Percentiles rank a stretch among this genome's conserved stretches.
These are phyloP conservation scores for Volucella zonaria DNA, from an alignment of 2,888 invertebrate genomes.

Conservation along the genomic window DNA sequence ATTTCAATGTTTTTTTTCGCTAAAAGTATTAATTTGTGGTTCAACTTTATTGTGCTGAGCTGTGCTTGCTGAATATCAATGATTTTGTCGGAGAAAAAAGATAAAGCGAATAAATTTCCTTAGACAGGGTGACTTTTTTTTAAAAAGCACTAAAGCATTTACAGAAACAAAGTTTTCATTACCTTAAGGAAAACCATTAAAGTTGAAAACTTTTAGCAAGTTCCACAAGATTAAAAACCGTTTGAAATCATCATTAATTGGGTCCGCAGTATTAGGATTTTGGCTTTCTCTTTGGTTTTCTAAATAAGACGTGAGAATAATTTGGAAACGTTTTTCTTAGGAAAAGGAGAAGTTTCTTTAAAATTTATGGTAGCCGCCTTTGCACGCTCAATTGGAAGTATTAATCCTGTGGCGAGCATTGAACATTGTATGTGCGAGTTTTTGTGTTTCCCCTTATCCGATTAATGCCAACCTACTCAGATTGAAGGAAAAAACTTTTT, in stretches of 20 bases:
- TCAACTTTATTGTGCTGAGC: conserved; percentile 56
- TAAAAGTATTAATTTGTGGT: conserved; percentile 62
- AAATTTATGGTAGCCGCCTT: conserved; percentile 49
- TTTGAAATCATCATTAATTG: conserved; percentile 70
- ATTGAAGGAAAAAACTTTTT: conserved; percentile 23
- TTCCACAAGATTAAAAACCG: conserved; percentile 64
- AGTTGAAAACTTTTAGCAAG: conserved; percentile 71
- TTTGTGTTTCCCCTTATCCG: conserved; percentile 8
- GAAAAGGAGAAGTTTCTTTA: conserved; percentile 56
- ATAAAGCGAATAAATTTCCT: conserved; percentile 9
- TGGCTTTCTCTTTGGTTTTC: conserved; percentile 50
- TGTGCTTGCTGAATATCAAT: conserved; percentile 64
- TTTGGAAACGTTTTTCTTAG: conserved; percentile 41
- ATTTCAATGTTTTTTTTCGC: conserved; percentile 54
- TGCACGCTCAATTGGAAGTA: conserved; percentile 50
- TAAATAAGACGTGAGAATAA: conserved; percentile 58
- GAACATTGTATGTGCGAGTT: conserved; percentile 19
- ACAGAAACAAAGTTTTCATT: conserved; percentile 47
- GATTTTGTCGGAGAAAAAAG: conserved; percentile 40
- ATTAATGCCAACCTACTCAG: conserved; percentile 29
- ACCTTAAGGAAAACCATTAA: conserved; percentile 43
- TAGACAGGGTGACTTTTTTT: no score
- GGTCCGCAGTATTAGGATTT: conserved; percentile 20
- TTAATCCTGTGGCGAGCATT: conserved; percentile 40
- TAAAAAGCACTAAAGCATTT: background rate